Evolutionary conservation across 1,140 invertebrate species (phyloP).

Genomic region (Lanistes nyassanus): DNA sequence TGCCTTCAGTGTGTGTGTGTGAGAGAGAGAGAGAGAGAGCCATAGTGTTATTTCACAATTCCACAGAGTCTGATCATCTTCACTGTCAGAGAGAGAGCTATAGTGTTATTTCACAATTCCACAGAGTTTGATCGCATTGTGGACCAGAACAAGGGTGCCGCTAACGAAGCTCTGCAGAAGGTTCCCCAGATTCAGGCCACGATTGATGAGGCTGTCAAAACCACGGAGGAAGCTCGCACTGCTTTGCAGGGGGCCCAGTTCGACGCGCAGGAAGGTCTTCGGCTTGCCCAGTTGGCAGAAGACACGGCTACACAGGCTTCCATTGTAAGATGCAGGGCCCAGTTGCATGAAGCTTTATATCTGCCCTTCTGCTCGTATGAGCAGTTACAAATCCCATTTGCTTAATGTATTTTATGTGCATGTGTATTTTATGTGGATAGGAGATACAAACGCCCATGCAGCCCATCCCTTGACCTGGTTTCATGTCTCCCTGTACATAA

Average conservation of each 20-base stretch:
- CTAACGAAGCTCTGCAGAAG: conserved; percentile 75
- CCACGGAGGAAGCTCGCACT: conserved; percentile 69
- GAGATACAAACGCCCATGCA: not conserved
- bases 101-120: no score
- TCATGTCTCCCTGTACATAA: no score
- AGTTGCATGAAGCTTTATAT: not conserved
- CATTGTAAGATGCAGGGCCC: conserved; percentile 69
- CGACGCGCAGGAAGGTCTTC: conserved; percentile 80
- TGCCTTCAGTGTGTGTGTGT: no score
- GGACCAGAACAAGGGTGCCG: conserved; percentile 78
- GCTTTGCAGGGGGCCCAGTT: conserved; percentile 78
- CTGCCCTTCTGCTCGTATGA: not conserved
- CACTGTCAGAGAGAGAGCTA: no score
- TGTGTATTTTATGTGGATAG: not conserved
- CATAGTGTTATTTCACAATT: no score
- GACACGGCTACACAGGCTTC: conserved; percentile 78
- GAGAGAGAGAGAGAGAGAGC: no score
- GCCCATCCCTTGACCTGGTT: no score
- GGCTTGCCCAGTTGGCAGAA: conserved; percentile 82
- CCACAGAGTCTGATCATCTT: no score
- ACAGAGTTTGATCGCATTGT: conserved; percentile 90
- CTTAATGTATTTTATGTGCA: not conserved
- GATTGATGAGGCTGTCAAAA: conserved; percentile 75
- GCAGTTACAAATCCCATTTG: no score
- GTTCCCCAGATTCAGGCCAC: conserved; percentile 73